Percentiles rank a stretch among this genome's conserved stretches.
phyloP scores from a whole-genome alignment of 2,113 vertebrate genomes.

The Odocoileus virginianus region DNA sequence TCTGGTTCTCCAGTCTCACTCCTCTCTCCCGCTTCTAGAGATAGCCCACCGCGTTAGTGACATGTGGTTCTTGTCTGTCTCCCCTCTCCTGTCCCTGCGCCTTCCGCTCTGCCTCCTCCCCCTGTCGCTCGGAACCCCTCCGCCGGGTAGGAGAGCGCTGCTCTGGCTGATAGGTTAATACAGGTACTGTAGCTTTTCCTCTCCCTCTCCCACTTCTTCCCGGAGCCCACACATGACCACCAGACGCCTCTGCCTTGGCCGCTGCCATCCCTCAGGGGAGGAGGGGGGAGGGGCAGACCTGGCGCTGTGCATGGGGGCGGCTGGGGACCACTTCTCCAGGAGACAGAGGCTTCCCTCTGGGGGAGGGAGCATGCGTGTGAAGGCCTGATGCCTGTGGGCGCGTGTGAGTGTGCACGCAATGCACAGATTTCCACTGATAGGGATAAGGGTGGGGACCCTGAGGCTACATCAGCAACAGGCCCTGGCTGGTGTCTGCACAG shows the following conservation, averaged over 20 bases:
- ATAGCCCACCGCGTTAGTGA: conserved; percentile 67
- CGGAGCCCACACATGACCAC: conserved; percentile 11
- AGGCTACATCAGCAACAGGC: background rate
- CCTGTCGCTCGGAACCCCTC: conserved; percentile 69
- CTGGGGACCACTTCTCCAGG: background rate
- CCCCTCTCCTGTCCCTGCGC: conserved; percentile 60
- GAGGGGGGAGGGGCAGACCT: background rate
- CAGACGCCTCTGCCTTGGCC: conserved; percentile 17
- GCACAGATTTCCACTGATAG: background rate
- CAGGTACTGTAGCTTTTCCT: conserved; percentile 89
- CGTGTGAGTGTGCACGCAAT: background rate
- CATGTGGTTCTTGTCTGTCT: conserved; percentile 73
- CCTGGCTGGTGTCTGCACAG: background rate
- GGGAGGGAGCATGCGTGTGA: background rate
- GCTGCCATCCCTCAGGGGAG: background rate
- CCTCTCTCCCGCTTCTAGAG: conserved; percentile 73
- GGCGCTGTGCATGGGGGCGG: conserved; percentile 52
- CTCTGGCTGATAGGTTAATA: conserved; percentile 97
- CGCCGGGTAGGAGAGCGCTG: conserved; percentile 92
- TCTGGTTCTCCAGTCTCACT: conserved; percentile 57
- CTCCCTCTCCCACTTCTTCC: conserved; percentile 7
- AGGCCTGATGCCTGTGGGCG: background rate
- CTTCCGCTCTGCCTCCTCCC: conserved; percentile 68
- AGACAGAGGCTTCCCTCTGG: background rate
- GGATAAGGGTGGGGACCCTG: background rate